phyloP scores from a whole-genome alignment of 2,113 vertebrate genomes.

The Scortum barcoo region DNA sequence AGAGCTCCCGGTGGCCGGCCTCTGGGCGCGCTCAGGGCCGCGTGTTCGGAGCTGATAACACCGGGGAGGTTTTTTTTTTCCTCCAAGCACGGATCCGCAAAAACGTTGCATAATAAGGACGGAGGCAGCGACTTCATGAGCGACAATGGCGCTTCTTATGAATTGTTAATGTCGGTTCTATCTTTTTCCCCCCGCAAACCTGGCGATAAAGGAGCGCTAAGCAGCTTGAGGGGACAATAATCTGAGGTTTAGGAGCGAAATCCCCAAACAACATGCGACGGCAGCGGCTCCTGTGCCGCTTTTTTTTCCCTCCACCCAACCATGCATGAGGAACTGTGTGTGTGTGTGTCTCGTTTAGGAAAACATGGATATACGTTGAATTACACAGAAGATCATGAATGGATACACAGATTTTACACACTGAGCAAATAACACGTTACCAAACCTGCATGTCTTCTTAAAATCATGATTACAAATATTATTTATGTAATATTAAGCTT shows the following conservation, averaged over 20 bases:
- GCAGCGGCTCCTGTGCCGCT: slow-evolving; percentile 34
- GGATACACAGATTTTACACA: neutral
- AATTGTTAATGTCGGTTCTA: slow-evolving; percentile 79
- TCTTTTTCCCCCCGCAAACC: slow-evolving; percentile 73
- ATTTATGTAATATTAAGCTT: neutral
- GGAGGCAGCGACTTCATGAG: slow-evolving; percentile 58
- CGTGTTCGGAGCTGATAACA: slow-evolving; percentile 82
- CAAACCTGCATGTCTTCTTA: neutral
- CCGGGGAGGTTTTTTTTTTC: too few relatives aligned
- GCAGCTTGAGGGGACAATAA: slow-evolving; percentile 80
- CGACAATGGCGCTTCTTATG: slow-evolving; percentile 76
- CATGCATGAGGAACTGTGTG: slow-evolving; percentile 17
- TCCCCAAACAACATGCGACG: slow-evolving; percentile 71
- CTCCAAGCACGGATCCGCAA: slow-evolving; percentile 54
- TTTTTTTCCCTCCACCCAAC: slow-evolving; percentile 27
- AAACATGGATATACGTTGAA: slow-evolving; percentile 23
- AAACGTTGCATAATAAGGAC: slow-evolving; percentile 67
- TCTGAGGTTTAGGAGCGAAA: slow-evolving; percentile 79
- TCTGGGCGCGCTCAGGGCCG: slow-evolving; percentile 71
- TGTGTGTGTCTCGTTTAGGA: neutral
- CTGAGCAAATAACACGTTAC: neutral
- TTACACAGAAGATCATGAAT: neutral
- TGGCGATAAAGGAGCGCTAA: slow-evolving; percentile 78
- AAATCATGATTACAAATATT: neutral
- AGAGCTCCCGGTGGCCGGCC: slow-evolving; percentile 60